Evolutionary conservation across 2,113 vertebrate species (phyloP), one percentile per base, ranked within the genome.

Genomic region (Polypterus senegalus): DNA sequence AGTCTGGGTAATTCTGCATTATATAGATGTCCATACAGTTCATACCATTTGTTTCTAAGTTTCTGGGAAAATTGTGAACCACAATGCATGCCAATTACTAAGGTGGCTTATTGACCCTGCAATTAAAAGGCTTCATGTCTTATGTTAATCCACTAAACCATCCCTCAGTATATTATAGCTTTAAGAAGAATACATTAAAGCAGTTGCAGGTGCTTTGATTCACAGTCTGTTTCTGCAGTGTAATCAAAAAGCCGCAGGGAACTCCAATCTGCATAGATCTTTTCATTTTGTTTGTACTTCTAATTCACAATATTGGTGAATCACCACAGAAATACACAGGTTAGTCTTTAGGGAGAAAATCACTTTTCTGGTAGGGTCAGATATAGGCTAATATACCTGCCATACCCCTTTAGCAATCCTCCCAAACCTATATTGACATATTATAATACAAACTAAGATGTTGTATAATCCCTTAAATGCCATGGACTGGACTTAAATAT

Each of bases 331-430:
- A 59, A 45, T 48, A 59, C 69, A 66, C 7, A 48, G 61, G 60
- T 58, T 62, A 78, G 71, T 78, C 70, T 74, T 58, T 61, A 63
- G 55, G 59, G 54, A 52, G 68, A 48, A 59, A 10, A 46, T 61
- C 57, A 47, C 45, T 3, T 47, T 8, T 5, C 6, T 47, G 53
- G 63, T 49, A 67, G 69, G 61, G 59, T 66, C 61, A 64, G 58
- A 63, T 61, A 66, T 63, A 63, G 74, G 76, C 76, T 75, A 75
- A 67, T 75, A 79, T 74, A 69, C 65, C 72, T 76, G 73, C 73
- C 73, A 65, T 76, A 73, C 70, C 73, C 72, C 74, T 76, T 75
- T 66, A 49, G 69, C 66, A 67, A 72, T 70, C 53, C 63, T 72
- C 65, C 66, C 75, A 76, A 27, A 70, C 70, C 79, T 73, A 63